phyloP scores from a whole-genome alignment of 2,797 vertebrate genomes.

The Microtus californicus region DNA sequence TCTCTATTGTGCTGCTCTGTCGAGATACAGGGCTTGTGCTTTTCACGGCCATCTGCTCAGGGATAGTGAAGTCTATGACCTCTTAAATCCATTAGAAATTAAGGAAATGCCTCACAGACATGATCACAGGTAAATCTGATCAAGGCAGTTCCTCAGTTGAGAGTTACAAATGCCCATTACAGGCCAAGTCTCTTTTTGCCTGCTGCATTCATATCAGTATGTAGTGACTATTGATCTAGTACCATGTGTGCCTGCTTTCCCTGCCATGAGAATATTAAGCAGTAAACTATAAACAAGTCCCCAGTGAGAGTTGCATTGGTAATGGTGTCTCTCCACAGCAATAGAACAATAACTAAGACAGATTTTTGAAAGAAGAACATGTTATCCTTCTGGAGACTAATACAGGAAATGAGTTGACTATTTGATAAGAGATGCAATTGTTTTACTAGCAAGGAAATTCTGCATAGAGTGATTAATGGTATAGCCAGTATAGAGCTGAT shows the following conservation, averaged over 20 bases:
- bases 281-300: not conserved
- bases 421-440: not conserved
- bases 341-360: not conserved
- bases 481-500: not conserved
- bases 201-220: not conserved
- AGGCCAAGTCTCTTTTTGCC: not conserved
- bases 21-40: not conserved
- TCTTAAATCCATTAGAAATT: not conserved
- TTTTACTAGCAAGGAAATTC: not conserved
- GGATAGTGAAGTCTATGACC: not conserved
- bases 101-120: not conserved
- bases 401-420: not conserved
- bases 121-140: not conserved
- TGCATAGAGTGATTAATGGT: not conserved
- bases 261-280: too few species aligned
- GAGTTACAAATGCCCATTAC: not conserved
- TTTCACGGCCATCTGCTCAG: not conserved
- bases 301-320: not conserved
- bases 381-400: not conserved
- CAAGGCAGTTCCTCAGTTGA: not conserved
- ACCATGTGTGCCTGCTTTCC: not conserved
- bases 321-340: not conserved
- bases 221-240: not conserved
- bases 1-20: not conserved
- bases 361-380: slow-evolving; percentile 2